Conservation (phyloP, 2,888 invertebrate species). For the Leptodirus hochenwartii region DNA sequence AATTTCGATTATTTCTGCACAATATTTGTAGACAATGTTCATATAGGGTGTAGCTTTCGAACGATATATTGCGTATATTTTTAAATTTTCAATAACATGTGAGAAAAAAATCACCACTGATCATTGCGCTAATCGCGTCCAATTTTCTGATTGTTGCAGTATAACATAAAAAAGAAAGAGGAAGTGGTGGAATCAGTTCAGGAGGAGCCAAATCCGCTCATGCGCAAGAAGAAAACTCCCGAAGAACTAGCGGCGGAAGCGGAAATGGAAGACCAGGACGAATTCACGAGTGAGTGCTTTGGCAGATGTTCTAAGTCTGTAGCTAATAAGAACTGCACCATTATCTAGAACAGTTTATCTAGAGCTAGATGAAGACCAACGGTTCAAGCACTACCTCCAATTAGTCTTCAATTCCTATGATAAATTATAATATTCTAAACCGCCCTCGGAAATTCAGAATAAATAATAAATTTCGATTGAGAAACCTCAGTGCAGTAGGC, state of each 20-base stretch:
- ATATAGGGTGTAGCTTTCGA: no score
- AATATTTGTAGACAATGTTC: no score
- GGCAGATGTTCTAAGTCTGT: slow-evolving; percentile 19
- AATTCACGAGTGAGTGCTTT: slow-evolving; percentile 74
- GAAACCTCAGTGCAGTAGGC: no score
- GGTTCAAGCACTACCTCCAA: not conserved
- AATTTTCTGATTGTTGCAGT: slow-evolving; percentile 40
- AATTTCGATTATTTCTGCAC: no score
- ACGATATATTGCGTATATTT: no score
- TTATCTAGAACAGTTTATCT: slow-evolving; percentile 17
- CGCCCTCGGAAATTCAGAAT: no score
- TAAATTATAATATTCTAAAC: no score
- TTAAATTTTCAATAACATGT: no score
- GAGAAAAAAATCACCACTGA: not conserved
- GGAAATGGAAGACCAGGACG: slow-evolving; percentile 87
- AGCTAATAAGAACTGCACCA: slow-evolving; percentile 22
- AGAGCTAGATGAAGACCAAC: no score
- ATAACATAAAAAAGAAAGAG: slow-evolving; percentile 97
- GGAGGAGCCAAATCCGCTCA: slow-evolving; percentile 83
- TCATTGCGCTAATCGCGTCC: not conserved
- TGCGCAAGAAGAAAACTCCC: slow-evolving; percentile 97
- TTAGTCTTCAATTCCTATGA: not conserved
- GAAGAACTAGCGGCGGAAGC: slow-evolving; percentile 95
- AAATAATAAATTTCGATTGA: no score
- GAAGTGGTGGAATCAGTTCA: slow-evolving; percentile 65